Evolutionary conservation across 2,113 vertebrate genomes (phyloP).

Genomic region (Ochotona curzoniae): DNA sequence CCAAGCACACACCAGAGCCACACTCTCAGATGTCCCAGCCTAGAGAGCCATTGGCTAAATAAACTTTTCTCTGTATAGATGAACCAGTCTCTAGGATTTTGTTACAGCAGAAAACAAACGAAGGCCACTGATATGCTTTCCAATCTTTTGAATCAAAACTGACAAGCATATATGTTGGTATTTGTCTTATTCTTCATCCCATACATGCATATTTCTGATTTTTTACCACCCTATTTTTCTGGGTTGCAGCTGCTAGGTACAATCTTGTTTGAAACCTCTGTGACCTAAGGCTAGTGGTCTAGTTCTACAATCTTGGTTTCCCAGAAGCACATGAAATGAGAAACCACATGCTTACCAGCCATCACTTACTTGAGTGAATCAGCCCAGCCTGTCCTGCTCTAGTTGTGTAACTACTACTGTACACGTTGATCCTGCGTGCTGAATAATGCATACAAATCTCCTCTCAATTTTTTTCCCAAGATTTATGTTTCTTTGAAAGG

Average conservation of each 20-base stretch:
- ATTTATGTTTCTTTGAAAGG: too few species aligned
- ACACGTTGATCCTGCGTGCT: not conserved
- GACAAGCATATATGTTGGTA: slow-evolving; percentile 23
- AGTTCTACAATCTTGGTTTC: not conserved
- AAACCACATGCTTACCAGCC: not conserved
- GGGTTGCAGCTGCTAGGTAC: not conserved
- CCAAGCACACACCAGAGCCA: too few species aligned
- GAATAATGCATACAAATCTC: too few species aligned
- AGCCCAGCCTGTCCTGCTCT: not conserved
- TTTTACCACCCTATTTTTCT: not conserved
- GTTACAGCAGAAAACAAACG: too few species aligned
- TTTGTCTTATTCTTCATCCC: not conserved
- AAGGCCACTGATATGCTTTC: not conserved
- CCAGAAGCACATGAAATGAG: not conserved
- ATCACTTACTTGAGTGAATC: not conserved
- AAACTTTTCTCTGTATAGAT: too few species aligned
- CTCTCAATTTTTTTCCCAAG: too few species aligned
- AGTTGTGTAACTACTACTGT: not conserved
- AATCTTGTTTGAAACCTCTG: not conserved
- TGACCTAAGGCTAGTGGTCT: not conserved
- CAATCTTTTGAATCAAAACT: slow-evolving; percentile 36
- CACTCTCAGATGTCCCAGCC: too few species aligned
- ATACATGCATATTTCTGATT: not conserved
- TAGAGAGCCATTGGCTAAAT: too few species aligned
- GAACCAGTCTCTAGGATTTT: too few species aligned